Evolutionary conservation across 2,797 vertebrate species (phyloP).

Genomic region (Peromyscus nudipes): DNA sequence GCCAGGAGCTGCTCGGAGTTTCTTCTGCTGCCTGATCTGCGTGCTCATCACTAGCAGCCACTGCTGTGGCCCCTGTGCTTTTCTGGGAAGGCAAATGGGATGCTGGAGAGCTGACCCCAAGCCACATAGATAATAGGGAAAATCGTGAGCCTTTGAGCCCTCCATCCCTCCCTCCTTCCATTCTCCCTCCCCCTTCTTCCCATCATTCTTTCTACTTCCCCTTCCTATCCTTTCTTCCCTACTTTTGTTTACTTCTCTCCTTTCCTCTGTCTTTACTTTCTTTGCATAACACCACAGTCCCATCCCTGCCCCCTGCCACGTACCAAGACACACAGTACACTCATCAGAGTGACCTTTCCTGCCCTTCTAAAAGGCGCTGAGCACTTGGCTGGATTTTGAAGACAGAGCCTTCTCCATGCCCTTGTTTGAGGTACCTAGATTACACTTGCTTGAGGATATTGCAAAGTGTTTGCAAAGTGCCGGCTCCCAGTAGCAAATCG

Average conservation of each 20-base stretch:
- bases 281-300: not conserved
- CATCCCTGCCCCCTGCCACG: rapidly evolving
- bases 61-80: not conserved
- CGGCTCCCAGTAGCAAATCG: slow-evolving; percentile 40
- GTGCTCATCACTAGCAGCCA: not conserved
- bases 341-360: not conserved
- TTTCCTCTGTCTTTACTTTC: not conserved
- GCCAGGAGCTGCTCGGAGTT: not conserved
- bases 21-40: not conserved
- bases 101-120: not conserved
- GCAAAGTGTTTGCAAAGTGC: slow-evolving; percentile 32
- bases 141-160: not conserved
- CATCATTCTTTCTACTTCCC: rapidly evolving
- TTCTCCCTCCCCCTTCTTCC: too few species aligned
- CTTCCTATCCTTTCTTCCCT: too few species aligned
- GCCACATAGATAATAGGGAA: not conserved
- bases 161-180: too few species aligned
- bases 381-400: not conserved
- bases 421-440: not conserved
- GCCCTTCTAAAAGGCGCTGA: not conserved
- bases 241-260: not conserved
- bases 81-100: not conserved
- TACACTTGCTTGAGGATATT: slow-evolving; percentile 50
- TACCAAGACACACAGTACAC: too few species aligned
- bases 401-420: slow-evolving; percentile 11